Evolutionary conservation across 2,113 vertebrate species (phyloP).

Genomic region (Loxodonta africana): DNA sequence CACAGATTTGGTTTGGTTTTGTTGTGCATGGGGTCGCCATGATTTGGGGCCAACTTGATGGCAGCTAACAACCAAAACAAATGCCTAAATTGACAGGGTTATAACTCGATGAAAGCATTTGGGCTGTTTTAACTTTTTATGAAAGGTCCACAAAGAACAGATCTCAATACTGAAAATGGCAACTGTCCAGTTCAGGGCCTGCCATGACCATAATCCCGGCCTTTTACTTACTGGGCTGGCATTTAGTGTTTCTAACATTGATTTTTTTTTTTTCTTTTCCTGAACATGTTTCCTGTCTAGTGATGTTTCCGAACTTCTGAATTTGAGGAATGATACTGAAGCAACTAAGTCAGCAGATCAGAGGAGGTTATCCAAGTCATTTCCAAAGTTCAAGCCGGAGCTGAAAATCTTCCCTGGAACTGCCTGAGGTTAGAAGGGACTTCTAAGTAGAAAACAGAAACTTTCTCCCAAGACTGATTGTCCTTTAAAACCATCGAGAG

Average conservation of each 20-base stretch:
- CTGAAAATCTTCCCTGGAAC: slow-evolving; percentile 46
- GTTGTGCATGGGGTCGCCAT: too few species aligned
- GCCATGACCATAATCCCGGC: neutral
- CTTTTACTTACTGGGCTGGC: neutral
- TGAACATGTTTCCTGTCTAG: neutral
- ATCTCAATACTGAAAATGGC: neutral
- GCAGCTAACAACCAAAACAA: neutral
- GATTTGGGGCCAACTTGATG: too few species aligned
- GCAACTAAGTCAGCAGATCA: neutral
- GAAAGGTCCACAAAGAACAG: neutral
- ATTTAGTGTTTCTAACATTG: neutral
- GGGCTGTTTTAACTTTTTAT: slow-evolving; percentile 11
- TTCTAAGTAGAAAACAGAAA: slow-evolving; percentile 56
- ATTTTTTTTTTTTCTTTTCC: neutral
- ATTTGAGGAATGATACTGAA: slow-evolving; percentile 27
- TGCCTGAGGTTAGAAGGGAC: slow-evolving; percentile 39
- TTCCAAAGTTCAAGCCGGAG: slow-evolving; percentile 50
- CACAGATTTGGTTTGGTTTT: too few species aligned
- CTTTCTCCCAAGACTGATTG: slow-evolving; percentile 58
- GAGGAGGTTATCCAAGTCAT: neutral
- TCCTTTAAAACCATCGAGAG: slow-evolving; percentile 76
- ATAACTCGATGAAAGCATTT: neutral
- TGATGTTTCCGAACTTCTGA: slow-evolving; percentile 24
- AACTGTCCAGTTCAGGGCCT: neutral
- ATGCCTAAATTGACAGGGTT: neutral